A percentile compares a stretch with the other conserved stretches of the same genome.
phyloP scores from a whole-genome alignment of 2,113 vertebrate species.

The Caranx ignobilis region DNA sequence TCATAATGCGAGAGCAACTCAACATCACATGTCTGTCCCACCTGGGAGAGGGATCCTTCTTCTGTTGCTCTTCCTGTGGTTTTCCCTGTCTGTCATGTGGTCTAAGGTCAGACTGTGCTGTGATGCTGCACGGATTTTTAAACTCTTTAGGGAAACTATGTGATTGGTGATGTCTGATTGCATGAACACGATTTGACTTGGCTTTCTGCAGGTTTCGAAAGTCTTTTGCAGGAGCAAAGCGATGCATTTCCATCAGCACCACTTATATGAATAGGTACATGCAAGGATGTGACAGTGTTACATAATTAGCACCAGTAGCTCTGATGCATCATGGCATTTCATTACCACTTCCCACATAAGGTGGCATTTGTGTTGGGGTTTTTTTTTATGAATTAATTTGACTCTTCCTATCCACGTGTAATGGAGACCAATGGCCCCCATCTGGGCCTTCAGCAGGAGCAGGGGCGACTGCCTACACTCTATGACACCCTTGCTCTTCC shows the following conservation, averaged over 20 bases:
- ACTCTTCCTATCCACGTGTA: conserved; percentile 12
- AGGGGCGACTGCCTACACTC: not conserved
- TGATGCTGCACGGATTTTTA: not conserved
- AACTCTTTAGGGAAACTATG: not conserved
- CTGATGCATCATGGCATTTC: conserved; percentile 35
- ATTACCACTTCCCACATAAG: conserved; percentile 22
- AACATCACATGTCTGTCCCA: too few species aligned
- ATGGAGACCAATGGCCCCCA: not conserved
- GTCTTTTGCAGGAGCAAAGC: conserved; percentile 21
- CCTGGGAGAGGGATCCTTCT: not conserved
- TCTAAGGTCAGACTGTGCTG: not conserved
- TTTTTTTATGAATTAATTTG: conserved; percentile 1
- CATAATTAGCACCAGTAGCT: conserved; percentile 37
- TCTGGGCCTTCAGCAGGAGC: not conserved
- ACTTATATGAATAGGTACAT: conserved; percentile 28
- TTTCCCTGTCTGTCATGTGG: too few species aligned
- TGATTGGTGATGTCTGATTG: not conserved
- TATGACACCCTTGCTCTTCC: not conserved
- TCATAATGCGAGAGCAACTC: not conserved
- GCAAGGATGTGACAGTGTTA: conserved; percentile 34
- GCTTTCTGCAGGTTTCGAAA: conserved; percentile 5
- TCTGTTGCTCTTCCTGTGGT: too few species aligned
- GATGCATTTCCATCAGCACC: conserved; percentile 21
- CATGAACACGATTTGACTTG: not conserved
- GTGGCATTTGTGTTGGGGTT: not conserved